These are phyloP conservation scores for Reticulitermes lucifugus DNA, from an alignment of 2,888 invertebrate genomes.

Conservation along the genomic window DNA sequence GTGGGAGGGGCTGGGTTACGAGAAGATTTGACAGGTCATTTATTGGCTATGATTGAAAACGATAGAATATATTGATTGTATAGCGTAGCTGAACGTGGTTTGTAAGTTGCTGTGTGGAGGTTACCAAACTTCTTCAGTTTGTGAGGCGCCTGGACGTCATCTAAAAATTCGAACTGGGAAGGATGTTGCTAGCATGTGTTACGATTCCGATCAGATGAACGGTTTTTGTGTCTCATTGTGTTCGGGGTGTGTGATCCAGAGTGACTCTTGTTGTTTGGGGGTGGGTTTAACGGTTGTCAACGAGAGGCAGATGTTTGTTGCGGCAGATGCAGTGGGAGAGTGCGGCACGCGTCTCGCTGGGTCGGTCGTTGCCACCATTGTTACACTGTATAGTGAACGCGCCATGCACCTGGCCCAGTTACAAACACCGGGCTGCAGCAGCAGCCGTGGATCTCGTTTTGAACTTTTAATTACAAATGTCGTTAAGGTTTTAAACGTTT, in stretches of 20 bases:
- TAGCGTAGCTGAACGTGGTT: too few species aligned
- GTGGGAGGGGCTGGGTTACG: too few species aligned
- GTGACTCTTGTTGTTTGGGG: constrained; percentile 10
- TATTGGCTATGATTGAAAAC: too few species aligned
- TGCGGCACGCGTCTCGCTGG: constrained; percentile 14
- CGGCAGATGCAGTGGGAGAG: constrained; percentile 26
- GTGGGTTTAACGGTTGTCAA: constrained; percentile 26
- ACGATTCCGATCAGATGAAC: too few species aligned
- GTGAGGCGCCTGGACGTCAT: neutral
- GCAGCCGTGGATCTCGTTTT: neutral
- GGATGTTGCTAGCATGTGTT: too few species aligned
- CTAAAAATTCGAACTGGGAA: too few species aligned
- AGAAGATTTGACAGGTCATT: too few species aligned
- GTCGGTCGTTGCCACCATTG: constrained; percentile 40
- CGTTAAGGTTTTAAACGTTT: too few species aligned
- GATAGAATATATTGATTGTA: too few species aligned
- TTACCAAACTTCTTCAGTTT: too few species aligned
- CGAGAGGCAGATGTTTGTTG: constrained; percentile 29
- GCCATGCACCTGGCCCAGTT: constrained; percentile 21
- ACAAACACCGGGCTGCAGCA: neutral
- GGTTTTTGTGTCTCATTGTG: neutral
- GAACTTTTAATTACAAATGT: neutral
- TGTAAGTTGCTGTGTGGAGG: too few species aligned
- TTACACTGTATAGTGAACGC: constrained; percentile 11
- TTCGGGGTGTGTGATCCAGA: neutral